These are phyloP conservation scores for Cliona cf. orientalis DNA, from an alignment of 37 sponge, comb jelly and placozoan species.

Conservation along the genomic window DNA sequence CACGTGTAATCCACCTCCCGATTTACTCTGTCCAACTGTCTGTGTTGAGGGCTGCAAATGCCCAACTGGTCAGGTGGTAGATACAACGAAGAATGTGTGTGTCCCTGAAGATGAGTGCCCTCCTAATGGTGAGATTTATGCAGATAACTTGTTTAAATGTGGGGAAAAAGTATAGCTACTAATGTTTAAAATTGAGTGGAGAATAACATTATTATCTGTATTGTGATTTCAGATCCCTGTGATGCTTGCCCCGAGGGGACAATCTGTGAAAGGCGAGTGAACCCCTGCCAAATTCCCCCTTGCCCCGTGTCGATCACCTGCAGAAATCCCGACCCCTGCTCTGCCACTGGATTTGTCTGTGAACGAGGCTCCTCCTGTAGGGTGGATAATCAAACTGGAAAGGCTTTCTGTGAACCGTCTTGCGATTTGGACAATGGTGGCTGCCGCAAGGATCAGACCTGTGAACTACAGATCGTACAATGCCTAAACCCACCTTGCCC, in stretches of 20 bases:
- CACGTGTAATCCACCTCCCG: not conserved
- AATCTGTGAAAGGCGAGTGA: not conserved
- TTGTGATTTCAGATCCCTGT: not conserved
- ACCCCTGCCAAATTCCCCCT: not conserved
- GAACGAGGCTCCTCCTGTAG: not conserved
- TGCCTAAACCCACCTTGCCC: not conserved
- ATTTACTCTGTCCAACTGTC: not conserved
- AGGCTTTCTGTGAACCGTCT: constrained; percentile 35
- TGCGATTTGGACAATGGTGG: constrained; percentile 47
- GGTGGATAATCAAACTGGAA: constrained; percentile 2
- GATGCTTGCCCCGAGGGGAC: not conserved
- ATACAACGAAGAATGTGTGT: not conserved
- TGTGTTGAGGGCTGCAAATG: constrained; percentile 5
- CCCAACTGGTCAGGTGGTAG: not conserved
- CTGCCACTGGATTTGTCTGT: not conserved
- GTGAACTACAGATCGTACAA: not conserved
- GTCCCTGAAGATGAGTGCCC: not conserved
- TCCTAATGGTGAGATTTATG: not conserved
- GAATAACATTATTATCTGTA: not conserved
- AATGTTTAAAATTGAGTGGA: not conserved
- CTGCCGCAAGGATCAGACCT: constrained; percentile 14
- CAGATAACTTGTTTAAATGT: not conserved
- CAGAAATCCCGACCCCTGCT: not conserved
- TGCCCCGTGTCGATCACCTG: not conserved
- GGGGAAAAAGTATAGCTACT: not conserved